Percentiles rank a stretch among this genome's conserved stretches.
Conservation (phyloP, 2,797 vertebrate genomes). For the Sebastiscus albofasciatus region DNA sequence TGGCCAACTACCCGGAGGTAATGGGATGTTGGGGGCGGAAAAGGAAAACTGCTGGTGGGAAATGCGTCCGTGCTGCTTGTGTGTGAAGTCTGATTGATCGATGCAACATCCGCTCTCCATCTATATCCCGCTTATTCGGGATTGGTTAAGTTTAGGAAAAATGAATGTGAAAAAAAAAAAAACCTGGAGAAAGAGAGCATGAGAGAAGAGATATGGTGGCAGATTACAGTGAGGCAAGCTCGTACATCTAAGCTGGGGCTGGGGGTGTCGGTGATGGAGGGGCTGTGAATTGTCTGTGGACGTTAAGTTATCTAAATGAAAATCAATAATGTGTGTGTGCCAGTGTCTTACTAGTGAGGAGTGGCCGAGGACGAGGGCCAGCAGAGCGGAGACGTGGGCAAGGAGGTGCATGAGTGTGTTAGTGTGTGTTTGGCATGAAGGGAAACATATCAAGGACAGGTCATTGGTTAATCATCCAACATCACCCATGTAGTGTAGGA, state of each 20-base stretch:
- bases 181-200: conserved; percentile 77
- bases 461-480: conserved; percentile 84
- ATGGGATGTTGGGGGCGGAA: conserved; percentile 90
- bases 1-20: conserved; percentile 83
- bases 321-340: conserved; percentile 93
- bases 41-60: conserved; percentile 85
- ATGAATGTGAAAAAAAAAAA: conserved; percentile 86
- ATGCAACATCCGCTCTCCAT: conserved; percentile 88
- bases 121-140: conserved; percentile 92
- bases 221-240: conserved; percentile 88
- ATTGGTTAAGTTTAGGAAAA: conserved; percentile 98
- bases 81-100: conserved; percentile 90
- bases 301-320: conserved; percentile 99
- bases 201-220: conserved; percentile 92
- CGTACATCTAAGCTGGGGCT: conserved; percentile 86
- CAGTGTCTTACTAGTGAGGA: conserved; percentile 79
- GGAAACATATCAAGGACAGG: conserved; percentile 79
- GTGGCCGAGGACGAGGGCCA: conserved; percentile 81
- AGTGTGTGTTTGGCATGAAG: conserved; percentile 23
- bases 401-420: neutral
- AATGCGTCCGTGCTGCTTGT: conserved; percentile 78
- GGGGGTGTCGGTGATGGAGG: conserved; percentile 64
- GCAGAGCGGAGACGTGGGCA: conserved; percentile 22
- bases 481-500: neutral
- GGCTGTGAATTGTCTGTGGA: conserved; percentile 91